Conservation (phyloP, 2,888 invertebrate species). For the Cheilosia pagana region DNA sequence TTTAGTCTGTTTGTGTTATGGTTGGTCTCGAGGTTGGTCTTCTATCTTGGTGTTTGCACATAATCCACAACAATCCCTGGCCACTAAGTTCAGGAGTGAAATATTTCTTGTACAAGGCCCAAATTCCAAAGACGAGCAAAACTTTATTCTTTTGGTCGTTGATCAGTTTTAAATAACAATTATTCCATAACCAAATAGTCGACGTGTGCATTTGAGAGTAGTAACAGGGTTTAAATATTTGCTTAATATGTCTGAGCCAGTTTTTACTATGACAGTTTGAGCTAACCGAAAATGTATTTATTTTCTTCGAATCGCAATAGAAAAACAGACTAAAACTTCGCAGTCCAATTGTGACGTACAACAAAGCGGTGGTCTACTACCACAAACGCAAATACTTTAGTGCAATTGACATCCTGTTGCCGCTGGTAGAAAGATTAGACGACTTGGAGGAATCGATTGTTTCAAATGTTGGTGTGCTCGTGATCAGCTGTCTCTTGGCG, state of each 20-base stretch:
- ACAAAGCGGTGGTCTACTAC: conserved; percentile 82
- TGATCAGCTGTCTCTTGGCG: conserved; percentile 80
- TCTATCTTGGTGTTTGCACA: too few relatives aligned
- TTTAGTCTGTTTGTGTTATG: not conserved
- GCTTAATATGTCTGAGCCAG: too few relatives aligned
- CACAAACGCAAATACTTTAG: conserved; percentile 82
- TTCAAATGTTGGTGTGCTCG: conserved; percentile 80
- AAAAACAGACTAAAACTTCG: conserved; percentile 47
- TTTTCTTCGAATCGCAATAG: not conserved
- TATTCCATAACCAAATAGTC: too few relatives aligned
- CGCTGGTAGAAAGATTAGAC: conserved; percentile 79
- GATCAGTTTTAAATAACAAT: too few relatives aligned
- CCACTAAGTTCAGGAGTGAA: too few relatives aligned
- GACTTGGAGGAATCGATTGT: conserved; percentile 80
- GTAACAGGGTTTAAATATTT: too few relatives aligned
- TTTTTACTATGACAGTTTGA: not conserved
- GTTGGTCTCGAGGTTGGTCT: too few relatives aligned
- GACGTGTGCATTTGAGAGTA: too few relatives aligned
- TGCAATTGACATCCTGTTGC: conserved; percentile 80
- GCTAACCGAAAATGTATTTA: not conserved
- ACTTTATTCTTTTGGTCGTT: too few relatives aligned
- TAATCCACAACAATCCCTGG: too few relatives aligned
- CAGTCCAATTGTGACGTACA: conserved; percentile 79
- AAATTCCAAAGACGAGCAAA: too few relatives aligned
- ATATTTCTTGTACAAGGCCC: too few relatives aligned